Conservation (phyloP, 2,113 vertebrate genomes). For the Marmota monax region DNA sequence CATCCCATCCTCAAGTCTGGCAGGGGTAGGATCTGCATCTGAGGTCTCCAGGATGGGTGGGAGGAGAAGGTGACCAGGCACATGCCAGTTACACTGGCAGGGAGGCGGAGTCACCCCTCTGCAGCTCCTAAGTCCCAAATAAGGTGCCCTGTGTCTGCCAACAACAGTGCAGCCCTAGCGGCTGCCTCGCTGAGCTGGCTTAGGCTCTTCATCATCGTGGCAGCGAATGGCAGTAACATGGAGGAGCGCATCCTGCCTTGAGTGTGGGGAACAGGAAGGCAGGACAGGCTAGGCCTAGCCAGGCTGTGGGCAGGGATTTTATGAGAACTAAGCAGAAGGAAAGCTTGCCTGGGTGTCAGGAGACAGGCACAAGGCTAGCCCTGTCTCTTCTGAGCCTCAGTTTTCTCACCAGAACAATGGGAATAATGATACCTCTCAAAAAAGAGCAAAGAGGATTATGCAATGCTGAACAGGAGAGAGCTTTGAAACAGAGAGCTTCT, state of each 20-base stretch:
- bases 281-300: no score
- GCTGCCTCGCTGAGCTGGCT: slow-evolving; percentile 90
- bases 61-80: not conserved
- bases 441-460: not conserved
- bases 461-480: not conserved
- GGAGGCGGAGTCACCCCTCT: not conserved
- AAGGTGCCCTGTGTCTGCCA: not conserved
- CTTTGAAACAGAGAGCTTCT: not conserved
- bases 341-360: not conserved
- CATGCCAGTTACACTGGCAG: not conserved
- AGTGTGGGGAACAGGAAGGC: not conserved
- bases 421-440: not conserved
- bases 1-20: not conserved
- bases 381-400: not conserved
- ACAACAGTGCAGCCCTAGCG: slow-evolving; percentile 88
- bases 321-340: not conserved
- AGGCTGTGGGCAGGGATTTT: not conserved
- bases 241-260: slow-evolving; percentile 91
- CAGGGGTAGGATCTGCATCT: not conserved
- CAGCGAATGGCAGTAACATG: slow-evolving; percentile 90
- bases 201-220: slow-evolving; percentile 92
- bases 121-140: not conserved
- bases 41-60: not conserved
- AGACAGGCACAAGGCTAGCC: not conserved
- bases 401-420: not conserved